Percentiles rank a stretch among this genome's conserved stretches.
Evolutionary conservation across 2,888 invertebrate species (phyloP).

Genomic region (Limnephilus marmoratus): DNA sequence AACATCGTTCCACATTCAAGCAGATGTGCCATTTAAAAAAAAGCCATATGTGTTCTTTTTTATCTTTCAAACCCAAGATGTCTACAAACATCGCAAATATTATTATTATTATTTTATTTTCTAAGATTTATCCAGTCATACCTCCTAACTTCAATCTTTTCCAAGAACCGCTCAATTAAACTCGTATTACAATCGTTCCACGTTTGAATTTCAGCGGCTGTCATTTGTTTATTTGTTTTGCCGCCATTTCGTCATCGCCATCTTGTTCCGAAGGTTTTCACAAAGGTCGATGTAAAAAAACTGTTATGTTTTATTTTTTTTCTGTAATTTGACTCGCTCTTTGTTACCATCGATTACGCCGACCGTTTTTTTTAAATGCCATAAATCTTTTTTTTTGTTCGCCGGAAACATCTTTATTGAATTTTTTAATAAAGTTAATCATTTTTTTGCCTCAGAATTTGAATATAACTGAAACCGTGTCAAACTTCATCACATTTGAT

Average conservation of each 20-base stretch:
- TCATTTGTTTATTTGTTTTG: constrained; percentile 29
- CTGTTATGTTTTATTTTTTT: not conserved
- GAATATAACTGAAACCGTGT: no score
- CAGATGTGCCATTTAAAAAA: not conserved
- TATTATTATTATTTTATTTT: not conserved
- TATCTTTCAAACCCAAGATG: not conserved
- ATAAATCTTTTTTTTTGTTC: not conserved
- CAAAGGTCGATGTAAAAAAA: not conserved
- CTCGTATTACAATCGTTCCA: not conserved
- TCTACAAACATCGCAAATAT: not conserved
- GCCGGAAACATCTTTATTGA: no score
- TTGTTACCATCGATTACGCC: not conserved
- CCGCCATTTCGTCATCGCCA: constrained; percentile 17
- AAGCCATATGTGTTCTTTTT: not conserved
- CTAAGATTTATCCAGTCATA: not conserved
- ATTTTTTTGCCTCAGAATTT: no score
- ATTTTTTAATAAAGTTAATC: no score
- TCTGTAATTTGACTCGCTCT: not conserved
- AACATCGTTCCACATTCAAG: not conserved
- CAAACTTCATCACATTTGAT: no score
- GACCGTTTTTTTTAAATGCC: not conserved
- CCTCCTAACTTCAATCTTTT: not conserved
- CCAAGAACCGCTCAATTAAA: constrained; percentile 31
- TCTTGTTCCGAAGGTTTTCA: not conserved
- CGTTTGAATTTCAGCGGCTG: constrained; percentile 14